Conservation (phyloP, 2,888 invertebrate genomes). For the Spodoptera picta region DNA sequence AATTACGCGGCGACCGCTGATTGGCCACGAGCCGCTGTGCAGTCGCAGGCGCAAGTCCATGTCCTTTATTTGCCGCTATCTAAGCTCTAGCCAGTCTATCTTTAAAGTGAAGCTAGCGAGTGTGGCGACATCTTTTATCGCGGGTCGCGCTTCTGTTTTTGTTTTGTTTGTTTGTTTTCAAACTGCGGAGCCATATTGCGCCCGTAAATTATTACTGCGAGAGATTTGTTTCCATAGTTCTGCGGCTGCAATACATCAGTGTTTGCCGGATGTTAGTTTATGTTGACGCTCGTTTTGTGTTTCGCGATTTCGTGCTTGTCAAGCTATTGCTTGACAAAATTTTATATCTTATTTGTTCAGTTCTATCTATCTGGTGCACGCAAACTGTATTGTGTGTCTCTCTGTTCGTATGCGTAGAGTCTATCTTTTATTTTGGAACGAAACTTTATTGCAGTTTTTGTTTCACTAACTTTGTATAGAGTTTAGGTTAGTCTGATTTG, state of each 20-base stretch:
- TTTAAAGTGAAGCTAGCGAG: conserved; percentile 78
- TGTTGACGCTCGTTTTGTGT: conserved; percentile 83
- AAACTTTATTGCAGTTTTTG: background rate
- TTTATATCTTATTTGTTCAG: conserved; percentile 65
- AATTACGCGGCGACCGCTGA: conserved; percentile 79
- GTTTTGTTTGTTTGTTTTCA: conserved; percentile 81
- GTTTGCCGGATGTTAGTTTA: conserved; percentile 86
- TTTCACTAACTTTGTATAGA: background rate
- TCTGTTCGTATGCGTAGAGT: conserved; percentile 11
- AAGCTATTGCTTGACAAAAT: conserved; percentile 58
- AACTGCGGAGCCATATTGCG: conserved; percentile 83
- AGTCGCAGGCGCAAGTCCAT: conserved; percentile 69
- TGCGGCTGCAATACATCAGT: conserved; percentile 86
- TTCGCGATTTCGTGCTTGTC: conserved; percentile 80
- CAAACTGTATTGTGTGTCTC: conserved; percentile 21
- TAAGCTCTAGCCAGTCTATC: conserved; percentile 76
- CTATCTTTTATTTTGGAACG: conserved; percentile 17
- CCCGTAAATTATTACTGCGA: conserved; percentile 84
- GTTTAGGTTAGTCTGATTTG: no score
- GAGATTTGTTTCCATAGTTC: conserved; percentile 88
- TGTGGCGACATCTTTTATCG: conserved; percentile 86
- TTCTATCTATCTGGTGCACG: conserved; percentile 51
- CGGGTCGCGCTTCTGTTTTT: conserved; percentile 79
- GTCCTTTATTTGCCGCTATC: conserved; percentile 72
- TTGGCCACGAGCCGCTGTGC: conserved; percentile 69